Conservation (phyloP, 2,113 vertebrate genomes). For the Speoplatyrhinus poulsoni region DNA sequence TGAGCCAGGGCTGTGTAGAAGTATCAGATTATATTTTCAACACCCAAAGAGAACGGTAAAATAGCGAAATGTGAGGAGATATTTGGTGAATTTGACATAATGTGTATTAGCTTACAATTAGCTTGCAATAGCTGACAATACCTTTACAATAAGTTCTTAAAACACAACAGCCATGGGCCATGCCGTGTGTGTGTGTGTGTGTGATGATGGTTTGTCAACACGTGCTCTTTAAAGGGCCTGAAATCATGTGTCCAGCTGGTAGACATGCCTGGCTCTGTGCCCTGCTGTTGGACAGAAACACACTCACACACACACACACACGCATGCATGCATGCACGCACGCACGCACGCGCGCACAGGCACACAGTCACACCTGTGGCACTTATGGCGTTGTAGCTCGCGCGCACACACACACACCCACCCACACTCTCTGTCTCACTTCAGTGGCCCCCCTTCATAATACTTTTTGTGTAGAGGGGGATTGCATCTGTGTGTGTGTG, state of each 20-base stretch:
- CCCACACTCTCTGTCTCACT: no score
- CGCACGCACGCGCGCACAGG: conserved; percentile 16
- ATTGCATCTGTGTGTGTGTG: not conserved
- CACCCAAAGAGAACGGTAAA: no score
- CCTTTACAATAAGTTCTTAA: not conserved
- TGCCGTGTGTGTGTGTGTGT: not conserved
- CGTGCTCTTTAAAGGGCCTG: conserved; percentile 38
- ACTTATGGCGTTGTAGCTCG: no score
- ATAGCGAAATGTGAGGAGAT: no score
- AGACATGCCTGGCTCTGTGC: conserved; percentile 6
- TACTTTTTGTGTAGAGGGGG: no score
- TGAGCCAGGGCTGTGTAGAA: no score
- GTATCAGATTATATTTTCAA: no score
- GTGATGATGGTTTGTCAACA: conserved; percentile 23
- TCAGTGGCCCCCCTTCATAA: no score
- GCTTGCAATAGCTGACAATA: no score
- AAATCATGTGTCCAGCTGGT: conserved; percentile 39
- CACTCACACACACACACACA: conserved; percentile 22
- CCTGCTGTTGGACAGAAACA: conserved; percentile 13
- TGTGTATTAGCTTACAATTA: no score
- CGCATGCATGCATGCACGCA: conserved; percentile 13
- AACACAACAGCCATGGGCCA: not conserved
- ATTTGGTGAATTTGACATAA: no score
- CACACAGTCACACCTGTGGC: not conserved
- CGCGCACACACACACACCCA: no score